Base-by-base conservation (phyloP, 2,113 vertebrate species). In the Shinisaurus crocodilurus region DNA sequence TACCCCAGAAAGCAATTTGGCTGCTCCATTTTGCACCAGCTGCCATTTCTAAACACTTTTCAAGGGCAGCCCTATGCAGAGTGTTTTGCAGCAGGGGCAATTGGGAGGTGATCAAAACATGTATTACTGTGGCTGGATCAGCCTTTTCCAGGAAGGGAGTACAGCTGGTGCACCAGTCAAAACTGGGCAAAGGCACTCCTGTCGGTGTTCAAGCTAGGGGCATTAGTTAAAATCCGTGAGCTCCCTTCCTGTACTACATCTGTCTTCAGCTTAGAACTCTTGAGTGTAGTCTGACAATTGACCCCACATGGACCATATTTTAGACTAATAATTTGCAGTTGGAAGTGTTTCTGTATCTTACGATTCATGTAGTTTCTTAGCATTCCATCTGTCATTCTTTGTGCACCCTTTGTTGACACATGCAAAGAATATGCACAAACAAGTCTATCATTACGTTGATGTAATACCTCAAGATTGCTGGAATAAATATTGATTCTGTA, bases 401-500 rank as follows among this genome's bases (percentile, higher is more conserved):
- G 1, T 82, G 9, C 6, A 60, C 72, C 34, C 0, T 74, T 7
- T 8, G 20, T 67, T 23, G 34, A 10, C 37, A 84, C 18, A 43
- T 37, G 18, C 50, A 65, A 25, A 34, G 18, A 74, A 10, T 25
- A 75, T 69, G 32, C 83, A 88, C 40, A 27, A 84, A 88, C 54
- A 87, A 63, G 5, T 87, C 25, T 75, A 69, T 87, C 45, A 86
- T 29, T 90, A 83, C 50, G 72, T 74, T 89, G 29, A 27, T 67
- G 75, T 29, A 34, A 87, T 88, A 84, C 45, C 8, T 57, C 50
- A 54, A 10, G 16, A 83, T 88, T 88, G 57, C 83, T 90, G 65
- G 60, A 80, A 70, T 37, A 86, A 74, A 57, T 80, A 90, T 81
- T 90, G 76, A 86, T 86, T 81, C 3, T 27, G 25, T 81, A 57